Conservation (phyloP, 2,888 invertebrate genomes). For the Leptopilina myrica region DNA sequence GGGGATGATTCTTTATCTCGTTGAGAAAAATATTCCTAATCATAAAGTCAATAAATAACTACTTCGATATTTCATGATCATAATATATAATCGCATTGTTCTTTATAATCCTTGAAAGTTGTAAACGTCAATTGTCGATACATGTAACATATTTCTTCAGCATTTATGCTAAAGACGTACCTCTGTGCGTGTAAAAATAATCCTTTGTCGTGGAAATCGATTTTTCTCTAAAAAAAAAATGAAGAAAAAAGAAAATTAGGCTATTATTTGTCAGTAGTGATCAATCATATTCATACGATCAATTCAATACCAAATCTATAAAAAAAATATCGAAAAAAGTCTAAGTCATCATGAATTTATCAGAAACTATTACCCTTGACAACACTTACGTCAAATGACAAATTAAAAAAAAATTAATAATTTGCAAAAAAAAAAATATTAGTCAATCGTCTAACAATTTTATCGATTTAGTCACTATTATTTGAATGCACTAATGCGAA, state of each 20-base stretch:
- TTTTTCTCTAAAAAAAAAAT: neutral
- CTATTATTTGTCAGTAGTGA: no score
- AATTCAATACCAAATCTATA: no score
- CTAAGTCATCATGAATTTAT: no score
- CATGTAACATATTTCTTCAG: constrained; percentile 22
- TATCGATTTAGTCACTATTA: neutral
- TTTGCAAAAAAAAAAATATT: neutral
- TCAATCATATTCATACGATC: no score
- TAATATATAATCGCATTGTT: constrained; percentile 32
- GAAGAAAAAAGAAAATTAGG: neutral
- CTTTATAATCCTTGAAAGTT: constrained; percentile 32
- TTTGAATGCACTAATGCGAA: neutral
- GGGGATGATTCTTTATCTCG: neutral
- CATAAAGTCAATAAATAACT: constrained; percentile 2
- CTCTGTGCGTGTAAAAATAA: neutral
- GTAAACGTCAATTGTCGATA: constrained; percentile 8
- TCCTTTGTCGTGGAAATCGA: constrained; percentile 5
- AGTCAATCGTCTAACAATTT: neutral
- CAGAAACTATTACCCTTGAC: no score
- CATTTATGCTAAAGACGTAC: constrained; percentile 22
- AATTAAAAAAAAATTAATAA: no score
- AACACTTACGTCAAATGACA: no score
- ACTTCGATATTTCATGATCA: constrained; percentile 8
- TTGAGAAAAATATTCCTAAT: constrained; percentile 1
- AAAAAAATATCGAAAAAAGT: no score